Evolutionary conservation across 2,888 invertebrate genomes (phyloP).

Genomic region (Mermis nigrescens): DNA sequence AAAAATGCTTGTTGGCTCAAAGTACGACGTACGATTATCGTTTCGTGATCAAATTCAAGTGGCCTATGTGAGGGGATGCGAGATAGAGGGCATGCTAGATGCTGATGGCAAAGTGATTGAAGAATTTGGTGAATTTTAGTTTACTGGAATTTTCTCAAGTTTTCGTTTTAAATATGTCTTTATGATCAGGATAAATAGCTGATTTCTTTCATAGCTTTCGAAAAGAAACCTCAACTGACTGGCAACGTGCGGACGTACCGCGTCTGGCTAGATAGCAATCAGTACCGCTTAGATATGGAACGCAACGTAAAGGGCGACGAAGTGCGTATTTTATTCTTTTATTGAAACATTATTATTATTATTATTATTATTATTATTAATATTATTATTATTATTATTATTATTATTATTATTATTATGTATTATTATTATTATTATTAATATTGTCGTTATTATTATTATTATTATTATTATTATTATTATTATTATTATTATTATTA

Average conservation of each 20-base stretch:
- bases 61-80: constrained; percentile 79
- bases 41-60: constrained; percentile 45
- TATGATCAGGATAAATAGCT: not conserved
- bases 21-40: constrained; percentile 23
- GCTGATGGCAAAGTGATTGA: constrained; percentile 84
- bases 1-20: constrained; percentile 53
- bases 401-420: no score
- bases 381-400: no score
- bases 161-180: no score
- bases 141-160: not conserved
- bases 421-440: no score
- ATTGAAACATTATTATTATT: no score
- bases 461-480: no score
- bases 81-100: constrained; percentile 93
- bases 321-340: constrained; percentile 39
- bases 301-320: constrained; percentile 57
- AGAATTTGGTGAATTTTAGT: constrained; percentile 41
- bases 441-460: no score
- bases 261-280: constrained; percentile 86
- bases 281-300: constrained; percentile 80
- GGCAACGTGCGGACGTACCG: constrained; percentile 79
- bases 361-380: no score
- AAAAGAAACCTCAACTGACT: constrained; percentile 61
- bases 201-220: no score
- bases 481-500: no score